A percentile compares a stretch with the other conserved stretches of the same genome.
phyloP scores from a whole-genome alignment of 1,140 invertebrate genomes.

The Bombus cullumanus region DNA sequence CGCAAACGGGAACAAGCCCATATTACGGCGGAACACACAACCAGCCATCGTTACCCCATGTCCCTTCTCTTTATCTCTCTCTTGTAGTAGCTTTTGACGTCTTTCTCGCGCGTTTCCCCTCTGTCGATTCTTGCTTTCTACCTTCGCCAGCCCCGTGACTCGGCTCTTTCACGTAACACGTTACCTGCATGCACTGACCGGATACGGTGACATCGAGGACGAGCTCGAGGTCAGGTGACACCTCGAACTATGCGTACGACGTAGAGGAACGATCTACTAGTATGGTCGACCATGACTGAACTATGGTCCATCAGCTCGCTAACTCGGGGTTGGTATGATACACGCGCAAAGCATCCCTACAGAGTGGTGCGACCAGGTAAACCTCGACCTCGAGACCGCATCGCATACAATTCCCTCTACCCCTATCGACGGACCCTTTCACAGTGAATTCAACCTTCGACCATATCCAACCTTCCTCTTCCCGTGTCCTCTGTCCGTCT shows the following conservation, averaged over 20 bases:
- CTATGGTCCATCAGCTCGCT: slow-evolving; percentile 52
- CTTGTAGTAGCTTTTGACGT: slow-evolving; percentile 10
- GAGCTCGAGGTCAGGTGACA: slow-evolving; percentile 46
- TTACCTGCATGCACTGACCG: not conserved
- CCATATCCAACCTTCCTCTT: not conserved
- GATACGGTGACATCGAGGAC: slow-evolving; percentile 23
- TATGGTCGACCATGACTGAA: slow-evolving; percentile 41
- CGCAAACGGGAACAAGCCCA: slow-evolving; percentile 77
- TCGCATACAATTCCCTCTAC: slow-evolving; percentile 66
- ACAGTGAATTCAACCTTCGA: slow-evolving; percentile 45
- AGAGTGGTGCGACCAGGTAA: slow-evolving; percentile 64
- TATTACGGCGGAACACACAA: slow-evolving; percentile 78
- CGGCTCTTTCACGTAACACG: slow-evolving; percentile 1
- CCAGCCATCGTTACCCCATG: slow-evolving; percentile 23
- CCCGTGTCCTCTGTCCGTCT: not conserved
- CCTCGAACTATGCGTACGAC: slow-evolving; percentile 50
- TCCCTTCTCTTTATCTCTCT: slow-evolving; percentile 24
- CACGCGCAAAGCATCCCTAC: slow-evolving; percentile 61
- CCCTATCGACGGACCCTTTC: slow-evolving; percentile 40
- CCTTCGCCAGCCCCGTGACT: too few species aligned
- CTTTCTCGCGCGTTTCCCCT: slow-evolving; percentile 8
- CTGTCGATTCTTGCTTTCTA: not conserved
- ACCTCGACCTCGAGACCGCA: slow-evolving; percentile 66
- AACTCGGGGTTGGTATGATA: slow-evolving; percentile 54
- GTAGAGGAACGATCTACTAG: slow-evolving; percentile 46